Base-by-base conservation (phyloP, 2,888 invertebrate species). In the Hypena proboscidalis region DNA sequence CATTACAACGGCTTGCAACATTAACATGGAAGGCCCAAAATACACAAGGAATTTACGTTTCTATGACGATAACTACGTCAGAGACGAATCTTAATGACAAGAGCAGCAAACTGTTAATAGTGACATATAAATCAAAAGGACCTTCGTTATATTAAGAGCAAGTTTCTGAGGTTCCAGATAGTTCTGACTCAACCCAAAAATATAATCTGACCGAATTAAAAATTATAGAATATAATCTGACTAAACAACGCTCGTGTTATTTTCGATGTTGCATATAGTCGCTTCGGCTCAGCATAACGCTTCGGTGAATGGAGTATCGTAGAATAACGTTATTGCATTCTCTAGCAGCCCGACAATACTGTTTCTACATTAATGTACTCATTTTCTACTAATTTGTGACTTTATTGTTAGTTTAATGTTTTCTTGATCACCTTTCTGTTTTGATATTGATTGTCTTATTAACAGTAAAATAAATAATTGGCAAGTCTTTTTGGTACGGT, bases 271-370 rank as follows among this genome's bases (percentile, higher is more conserved):
- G 42, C 48, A 48, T 48, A 31, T 39, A 20, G 25, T 11, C 29
- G 35, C 25, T 35, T 47, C 43, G 31, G 32, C 44, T 34, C 44
- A 39, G 22, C 34, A 45, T 39, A 45, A 45, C 30, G 44, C 44
- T 45, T 45, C 23, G 44, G 44, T 45, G 38, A 34, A 45, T 39
- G 38, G 34, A 38, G 27, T 44, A 21, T 13, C 20, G 33, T 44
- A 29, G 23, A 30, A 22, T 13, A 10, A n/a, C 68, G 62, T 68
- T 74, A 69, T 67, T 77, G 82, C 80, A 78, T 83, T 74, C 62
- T 65, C 69, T 34, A 17, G 50, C 49, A 59, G 53, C 49, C 57
- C 45, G 42, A 42, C 58, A 57, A 54, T 43, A 56, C 41, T 67
- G 50, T 60, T 58, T 61, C 65, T 62, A 55, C 51, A 62, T 51